Percentiles rank a stretch among this genome's conserved stretches.
These are phyloP conservation scores for Melanotaenia duboulayi DNA, from an alignment of 2,113 vertebrate genomes.

Conservation along the genomic window DNA sequence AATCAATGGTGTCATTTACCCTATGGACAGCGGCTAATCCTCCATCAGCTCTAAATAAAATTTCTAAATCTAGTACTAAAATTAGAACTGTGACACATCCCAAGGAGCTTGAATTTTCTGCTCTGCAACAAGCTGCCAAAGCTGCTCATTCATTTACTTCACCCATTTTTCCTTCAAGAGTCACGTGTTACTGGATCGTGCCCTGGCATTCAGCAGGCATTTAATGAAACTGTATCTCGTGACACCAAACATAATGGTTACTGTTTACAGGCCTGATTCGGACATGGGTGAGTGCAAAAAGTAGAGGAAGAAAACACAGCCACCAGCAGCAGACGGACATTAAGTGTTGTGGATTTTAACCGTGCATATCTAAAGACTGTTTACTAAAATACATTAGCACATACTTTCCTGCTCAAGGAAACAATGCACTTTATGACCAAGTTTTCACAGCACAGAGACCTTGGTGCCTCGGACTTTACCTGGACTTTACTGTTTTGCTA, in stretches of 20 bases:
- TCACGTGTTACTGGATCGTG: constrained; percentile 16
- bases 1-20: constrained; percentile 33
- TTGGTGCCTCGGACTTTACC: too few relatives aligned
- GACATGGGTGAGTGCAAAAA: background rate
- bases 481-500: too few relatives aligned
- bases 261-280: background rate
- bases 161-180: background rate
- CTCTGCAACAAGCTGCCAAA: constrained; percentile 24
- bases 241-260: background rate
- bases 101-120: constrained; percentile 35
- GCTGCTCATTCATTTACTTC: constrained; percentile 32
- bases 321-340: background rate
- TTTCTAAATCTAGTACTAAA: constrained; percentile 31
- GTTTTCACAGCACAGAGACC: too few relatives aligned
- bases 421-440: too few relatives aligned
- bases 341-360: too few relatives aligned
- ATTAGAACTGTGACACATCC: constrained; percentile 42
- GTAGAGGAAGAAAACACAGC: background rate
- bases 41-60: constrained; percentile 23
- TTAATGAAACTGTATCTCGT: constrained; percentile 18
- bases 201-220: background rate
- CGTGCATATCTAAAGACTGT: too few relatives aligned
- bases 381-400: too few relatives aligned
- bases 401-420: too few relatives aligned
- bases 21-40: constrained; percentile 43